phyloP scores from a whole-genome alignment of 2,888 invertebrate genomes.

The Pyrgus malvae region DNA sequence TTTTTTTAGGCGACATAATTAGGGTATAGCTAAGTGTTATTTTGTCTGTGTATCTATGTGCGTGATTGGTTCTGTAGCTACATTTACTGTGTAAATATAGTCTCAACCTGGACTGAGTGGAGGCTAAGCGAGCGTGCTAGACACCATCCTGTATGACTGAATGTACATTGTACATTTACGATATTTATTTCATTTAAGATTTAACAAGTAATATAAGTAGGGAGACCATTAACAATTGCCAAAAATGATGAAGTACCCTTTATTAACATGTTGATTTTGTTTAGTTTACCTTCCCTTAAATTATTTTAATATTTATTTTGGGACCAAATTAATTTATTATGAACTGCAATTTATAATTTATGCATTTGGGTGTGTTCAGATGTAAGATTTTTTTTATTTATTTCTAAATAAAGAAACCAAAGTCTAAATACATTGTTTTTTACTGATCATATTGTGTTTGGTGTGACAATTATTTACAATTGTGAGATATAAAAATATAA shows the following conservation, averaged over 20 bases:
- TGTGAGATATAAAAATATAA: slow-evolving; percentile 65
- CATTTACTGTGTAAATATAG: slow-evolving; percentile 64
- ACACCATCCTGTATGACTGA: slow-evolving; percentile 59
- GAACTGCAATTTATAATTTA: slow-evolving; percentile 66
- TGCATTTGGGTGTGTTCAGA: slow-evolving; percentile 76
- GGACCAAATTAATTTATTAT: slow-evolving; percentile 82
- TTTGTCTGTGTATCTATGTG: slow-evolving; percentile 58
- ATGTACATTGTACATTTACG: slow-evolving; percentile 64
- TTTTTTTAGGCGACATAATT: slow-evolving; percentile 64
- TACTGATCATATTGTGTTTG: slow-evolving; percentile 54
- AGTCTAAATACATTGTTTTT: slow-evolving; percentile 76
- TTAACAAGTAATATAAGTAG: slow-evolving; percentile 70
- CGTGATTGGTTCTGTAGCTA: slow-evolving; percentile 59
- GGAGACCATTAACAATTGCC: slow-evolving; percentile 75
- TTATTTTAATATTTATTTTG: slow-evolving; percentile 79
- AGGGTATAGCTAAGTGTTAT: slow-evolving; percentile 58
- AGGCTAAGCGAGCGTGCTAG: slow-evolving; percentile 51
- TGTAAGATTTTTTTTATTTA: slow-evolving; percentile 74
- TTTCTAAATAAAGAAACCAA: slow-evolving; percentile 80
- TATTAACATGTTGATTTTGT: slow-evolving; percentile 71
- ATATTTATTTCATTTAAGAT: slow-evolving; percentile 76
- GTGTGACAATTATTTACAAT: slow-evolving; percentile 60
- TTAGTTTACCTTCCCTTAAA: slow-evolving; percentile 67
- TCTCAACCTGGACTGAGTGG: slow-evolving; percentile 51
- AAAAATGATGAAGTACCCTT: slow-evolving; percentile 79